Conservation (phyloP, 2,797 vertebrate species). For the Enteromius afrohamiltoni region DNA sequence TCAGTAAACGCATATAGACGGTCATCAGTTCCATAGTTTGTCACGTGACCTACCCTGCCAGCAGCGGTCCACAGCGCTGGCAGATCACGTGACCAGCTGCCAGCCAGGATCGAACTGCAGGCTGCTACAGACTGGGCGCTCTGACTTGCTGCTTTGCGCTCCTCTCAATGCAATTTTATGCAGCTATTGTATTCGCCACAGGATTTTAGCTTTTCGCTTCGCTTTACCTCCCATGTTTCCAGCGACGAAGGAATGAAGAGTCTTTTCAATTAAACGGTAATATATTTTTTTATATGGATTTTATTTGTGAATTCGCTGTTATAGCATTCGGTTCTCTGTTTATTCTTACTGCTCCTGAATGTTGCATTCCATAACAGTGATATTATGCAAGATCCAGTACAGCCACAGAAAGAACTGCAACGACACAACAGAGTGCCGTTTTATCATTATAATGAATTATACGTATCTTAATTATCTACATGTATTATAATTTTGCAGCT, state of each 20-base stretch:
- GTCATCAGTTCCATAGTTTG: slow-evolving; percentile 1
- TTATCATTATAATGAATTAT: not conserved
- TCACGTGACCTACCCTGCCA: slow-evolving; percentile 23
- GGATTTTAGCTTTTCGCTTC: slow-evolving; percentile 45
- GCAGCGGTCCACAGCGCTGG: not conserved
- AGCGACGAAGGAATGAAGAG: slow-evolving; percentile 64
- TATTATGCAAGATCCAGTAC: not conserved
- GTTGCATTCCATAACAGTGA: slow-evolving; percentile 6
- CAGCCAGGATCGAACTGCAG: slow-evolving; percentile 36
- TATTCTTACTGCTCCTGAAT: not conserved
- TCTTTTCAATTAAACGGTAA: slow-evolving; percentile 61
- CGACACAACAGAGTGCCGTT: not conserved
- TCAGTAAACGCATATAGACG: not conserved
- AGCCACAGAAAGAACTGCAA: not conserved
- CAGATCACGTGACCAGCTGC: slow-evolving; percentile 38
- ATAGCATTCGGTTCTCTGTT: not conserved
- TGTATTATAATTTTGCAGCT: not conserved
- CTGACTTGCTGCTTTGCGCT: slow-evolving; percentile 14
- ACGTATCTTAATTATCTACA: not conserved
- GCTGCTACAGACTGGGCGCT: slow-evolving; percentile 5
- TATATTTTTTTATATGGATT: not conserved
- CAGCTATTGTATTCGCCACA: slow-evolving; percentile 66
- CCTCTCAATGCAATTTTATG: not conserved
- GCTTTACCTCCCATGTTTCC: slow-evolving; percentile 51
- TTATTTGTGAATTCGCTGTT: slow-evolving; percentile 3